Evolutionary conservation across 2,888 invertebrate genomes (phyloP).

Genomic region (Sphinx pinastri): DNA sequence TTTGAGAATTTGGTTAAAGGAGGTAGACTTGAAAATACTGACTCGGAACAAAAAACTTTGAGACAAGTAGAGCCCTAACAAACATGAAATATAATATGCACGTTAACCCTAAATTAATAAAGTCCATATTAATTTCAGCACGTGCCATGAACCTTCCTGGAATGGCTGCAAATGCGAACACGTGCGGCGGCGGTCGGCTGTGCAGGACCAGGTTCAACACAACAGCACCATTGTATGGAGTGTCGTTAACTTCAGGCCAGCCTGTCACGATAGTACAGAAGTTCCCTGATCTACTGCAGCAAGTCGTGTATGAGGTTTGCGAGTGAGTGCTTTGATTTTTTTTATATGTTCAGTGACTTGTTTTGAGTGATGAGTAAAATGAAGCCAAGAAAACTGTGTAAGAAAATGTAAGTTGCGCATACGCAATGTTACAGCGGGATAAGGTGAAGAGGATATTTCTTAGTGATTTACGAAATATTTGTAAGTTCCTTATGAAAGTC

Average conservation of each 20-base stretch:
- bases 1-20: no score
- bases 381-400: no score
- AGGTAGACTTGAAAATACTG: no score
- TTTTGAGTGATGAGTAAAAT: no score
- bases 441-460: no score
- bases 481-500: no score
- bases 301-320: constrained; percentile 96
- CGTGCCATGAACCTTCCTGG: constrained; percentile 65
- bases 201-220: constrained; percentile 96
- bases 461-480: no score
- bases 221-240: constrained; percentile 97
- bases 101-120: not conserved
- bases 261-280: constrained; percentile 97
- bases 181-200: constrained; percentile 88
- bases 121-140: constrained; percentile 51
- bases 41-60: no score
- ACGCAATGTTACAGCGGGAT: no score
- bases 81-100: not conserved
- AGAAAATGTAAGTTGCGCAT: no score
- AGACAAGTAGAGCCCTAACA: not conserved
- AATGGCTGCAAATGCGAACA: constrained; percentile 51
- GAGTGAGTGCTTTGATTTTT: constrained; percentile 86
- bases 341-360: not conserved
- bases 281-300: constrained; percentile 95
- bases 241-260: constrained; percentile 95